phyloP scores from a whole-genome alignment of 2,888 invertebrate genomes.

The Ectemnius continuus region DNA sequence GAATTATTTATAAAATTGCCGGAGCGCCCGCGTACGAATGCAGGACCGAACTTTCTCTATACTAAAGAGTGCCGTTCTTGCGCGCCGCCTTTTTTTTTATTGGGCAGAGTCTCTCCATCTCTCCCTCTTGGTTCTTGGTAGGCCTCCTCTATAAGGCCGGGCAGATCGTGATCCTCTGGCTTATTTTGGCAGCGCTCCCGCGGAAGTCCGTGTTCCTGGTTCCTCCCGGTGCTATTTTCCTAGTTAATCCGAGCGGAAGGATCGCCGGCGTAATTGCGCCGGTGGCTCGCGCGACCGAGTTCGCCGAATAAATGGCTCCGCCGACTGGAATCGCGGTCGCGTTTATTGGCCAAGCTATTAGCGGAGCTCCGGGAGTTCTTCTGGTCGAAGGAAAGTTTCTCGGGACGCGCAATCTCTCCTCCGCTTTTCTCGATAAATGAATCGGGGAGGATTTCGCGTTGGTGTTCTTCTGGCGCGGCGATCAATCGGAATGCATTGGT shows the following conservation, averaged over 20 bases:
- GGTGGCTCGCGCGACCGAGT: constrained; percentile 49
- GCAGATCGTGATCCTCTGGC: background rate
- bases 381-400: no score
- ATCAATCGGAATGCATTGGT: no score
- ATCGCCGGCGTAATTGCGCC: constrained; percentile 41
- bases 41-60: constrained; percentile 47
- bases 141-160: background rate
- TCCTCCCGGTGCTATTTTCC: constrained; percentile 43
- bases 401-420: no score
- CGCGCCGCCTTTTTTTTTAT: constrained; percentile 9
- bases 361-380: no score
- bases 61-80: constrained; percentile 44
- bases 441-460: no score
- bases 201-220: constrained; percentile 19
- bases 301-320: constrained; percentile 42
- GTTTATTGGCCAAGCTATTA: constrained; percentile 24
- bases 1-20: constrained; percentile 64
- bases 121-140: background rate
- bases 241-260: constrained; percentile 51
- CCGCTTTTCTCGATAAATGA: no score
- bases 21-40: constrained; percentile 29
- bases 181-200: constrained; percentile 47
- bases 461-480: no score
- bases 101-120: background rate
- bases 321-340: constrained; percentile 26